These are phyloP conservation scores for Dendrolimus punctatus DNA, from an alignment of 1,140 invertebrate genomes.

Conservation along the genomic window DNA sequence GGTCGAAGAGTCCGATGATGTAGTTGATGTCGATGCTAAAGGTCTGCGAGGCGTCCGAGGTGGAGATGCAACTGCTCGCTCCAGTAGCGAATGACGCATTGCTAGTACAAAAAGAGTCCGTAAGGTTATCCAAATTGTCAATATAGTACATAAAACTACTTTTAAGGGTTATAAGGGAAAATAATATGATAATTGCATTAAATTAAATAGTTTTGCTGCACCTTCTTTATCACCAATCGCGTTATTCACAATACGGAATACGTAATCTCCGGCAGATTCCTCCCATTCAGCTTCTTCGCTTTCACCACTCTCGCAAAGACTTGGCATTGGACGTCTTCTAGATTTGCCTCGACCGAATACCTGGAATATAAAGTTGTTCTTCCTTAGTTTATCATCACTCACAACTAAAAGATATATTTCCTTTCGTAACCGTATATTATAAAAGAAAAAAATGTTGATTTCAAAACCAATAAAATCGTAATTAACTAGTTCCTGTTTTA, in stretches of 20 bases:
- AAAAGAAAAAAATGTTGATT: too few species aligned
- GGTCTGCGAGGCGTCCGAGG: slow-evolving; percentile 60
- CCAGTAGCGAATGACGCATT: slow-evolving; percentile 61
- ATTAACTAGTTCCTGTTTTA: too few species aligned
- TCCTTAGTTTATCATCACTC: too few species aligned
- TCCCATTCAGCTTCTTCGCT: slow-evolving; percentile 56
- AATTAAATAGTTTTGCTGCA: slow-evolving; percentile 11
- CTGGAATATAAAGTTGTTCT: slow-evolving; percentile 18
- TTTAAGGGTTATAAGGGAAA: too few species aligned
- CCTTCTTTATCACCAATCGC: slow-evolving; percentile 80
- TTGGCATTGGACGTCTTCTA: slow-evolving; percentile 76
- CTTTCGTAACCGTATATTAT: too few species aligned
- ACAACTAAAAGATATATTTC: too few species aligned
- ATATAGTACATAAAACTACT: too few species aligned
- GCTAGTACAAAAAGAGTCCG: slow-evolving; percentile 20
- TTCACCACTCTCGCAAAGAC: slow-evolving; percentile 74
- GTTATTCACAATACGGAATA: slow-evolving; percentile 90
- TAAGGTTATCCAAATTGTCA: too few species aligned
- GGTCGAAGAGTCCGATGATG: slow-evolving; percentile 66
- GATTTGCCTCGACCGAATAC: slow-evolving; percentile 81
- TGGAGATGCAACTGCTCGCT: slow-evolving; percentile 53
- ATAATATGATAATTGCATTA: not conserved
- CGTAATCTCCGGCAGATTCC: slow-evolving; percentile 82
- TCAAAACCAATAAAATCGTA: too few species aligned
- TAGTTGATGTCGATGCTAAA: slow-evolving; percentile 64